Percentiles rank a stretch among this genome's conserved stretches.
phyloP scores from a whole-genome alignment of 2,888 invertebrate genomes.

The Lagria hirta region DNA sequence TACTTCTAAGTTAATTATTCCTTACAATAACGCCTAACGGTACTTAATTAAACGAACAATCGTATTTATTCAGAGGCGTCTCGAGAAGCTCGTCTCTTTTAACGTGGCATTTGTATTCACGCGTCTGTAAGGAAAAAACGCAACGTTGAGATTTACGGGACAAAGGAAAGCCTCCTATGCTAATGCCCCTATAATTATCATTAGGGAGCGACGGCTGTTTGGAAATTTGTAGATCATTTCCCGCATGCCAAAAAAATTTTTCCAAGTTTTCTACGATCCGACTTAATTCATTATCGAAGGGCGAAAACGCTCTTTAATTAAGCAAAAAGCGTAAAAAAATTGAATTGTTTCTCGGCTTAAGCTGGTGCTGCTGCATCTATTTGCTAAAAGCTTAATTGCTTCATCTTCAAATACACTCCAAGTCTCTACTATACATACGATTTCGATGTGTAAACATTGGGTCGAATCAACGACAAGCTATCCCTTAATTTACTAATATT shows the following conservation, averaged over 20 bases:
- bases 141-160: slow-evolving; percentile 20
- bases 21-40: slow-evolving; percentile 33
- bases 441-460: slow-evolving; percentile 12
- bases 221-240: slow-evolving; percentile 17
- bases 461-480: slow-evolving; percentile 6
- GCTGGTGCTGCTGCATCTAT: slow-evolving; percentile 17
- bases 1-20: slow-evolving; percentile 39
- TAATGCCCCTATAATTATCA: slow-evolving; percentile 28
- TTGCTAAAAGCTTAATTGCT: slow-evolving; percentile 23
- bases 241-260: slow-evolving; percentile 6
- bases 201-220: slow-evolving; percentile 21
- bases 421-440: too few species aligned
- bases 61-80: slow-evolving; percentile 40
- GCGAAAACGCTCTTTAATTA: slow-evolving; percentile 12
- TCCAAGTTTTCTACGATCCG: neutral
- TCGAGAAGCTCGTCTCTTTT: slow-evolving; percentile 18
- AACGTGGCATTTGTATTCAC: slow-evolving; percentile 23
- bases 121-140: slow-evolving; percentile 13
- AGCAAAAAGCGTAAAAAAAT: slow-evolving; percentile 10
- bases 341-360: slow-evolving; percentile 17
- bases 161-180: slow-evolving; percentile 21
- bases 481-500: slow-evolving; percentile 14
- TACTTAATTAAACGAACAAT: slow-evolving; percentile 45
- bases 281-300: slow-evolving; percentile 18
- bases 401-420: slow-evolving; percentile 21